These are phyloP conservation scores for Falco rusticolus DNA, from an alignment of 2,797 vertebrate species.

Conservation along the genomic window DNA sequence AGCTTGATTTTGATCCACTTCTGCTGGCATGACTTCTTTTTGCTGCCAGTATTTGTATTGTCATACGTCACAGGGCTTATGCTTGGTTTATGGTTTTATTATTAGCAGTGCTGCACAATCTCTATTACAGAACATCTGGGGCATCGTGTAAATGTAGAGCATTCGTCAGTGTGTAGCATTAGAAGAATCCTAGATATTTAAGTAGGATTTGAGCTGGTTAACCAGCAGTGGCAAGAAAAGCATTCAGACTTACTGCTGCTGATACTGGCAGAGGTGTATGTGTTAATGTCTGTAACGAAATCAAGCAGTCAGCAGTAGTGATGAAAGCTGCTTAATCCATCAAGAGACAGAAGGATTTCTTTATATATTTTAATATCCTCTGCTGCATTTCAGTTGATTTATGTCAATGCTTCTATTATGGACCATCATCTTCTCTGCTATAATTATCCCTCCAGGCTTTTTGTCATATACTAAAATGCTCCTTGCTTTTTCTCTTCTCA, in stretches of 20 bases:
- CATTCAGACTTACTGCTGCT: slow-evolving; percentile 7
- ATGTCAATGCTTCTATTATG: not conserved
- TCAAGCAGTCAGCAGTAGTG: not conserved
- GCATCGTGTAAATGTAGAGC: slow-evolving; percentile 30
- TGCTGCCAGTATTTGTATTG: slow-evolving; percentile 3
- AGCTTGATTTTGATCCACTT: not conserved
- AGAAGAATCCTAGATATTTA: slow-evolving; percentile 64
- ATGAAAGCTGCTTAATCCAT: slow-evolving; percentile 24
- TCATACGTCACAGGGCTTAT: slow-evolving; percentile 40
- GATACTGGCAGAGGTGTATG: not conserved
- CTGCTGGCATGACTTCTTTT: not conserved
- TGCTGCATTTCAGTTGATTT: not conserved
- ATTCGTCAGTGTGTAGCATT: slow-evolving; percentile 29
- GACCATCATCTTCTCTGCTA: not conserved
- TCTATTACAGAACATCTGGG: slow-evolving; percentile 67
- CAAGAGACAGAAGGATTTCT: not conserved
- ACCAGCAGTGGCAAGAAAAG: slow-evolving; percentile 16
- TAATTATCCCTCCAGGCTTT: not conserved
- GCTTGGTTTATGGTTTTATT: slow-evolving; percentile 53
- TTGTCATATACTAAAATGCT: not conserved
- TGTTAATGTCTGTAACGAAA: not conserved
- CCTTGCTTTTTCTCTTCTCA: not conserved
- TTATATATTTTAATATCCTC: not conserved
- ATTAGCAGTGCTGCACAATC: slow-evolving; percentile 31
- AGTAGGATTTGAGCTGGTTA: slow-evolving; percentile 66